Conservation (phyloP, 2,888 invertebrate genomes). For the Leptarthrus brevirostris region DNA sequence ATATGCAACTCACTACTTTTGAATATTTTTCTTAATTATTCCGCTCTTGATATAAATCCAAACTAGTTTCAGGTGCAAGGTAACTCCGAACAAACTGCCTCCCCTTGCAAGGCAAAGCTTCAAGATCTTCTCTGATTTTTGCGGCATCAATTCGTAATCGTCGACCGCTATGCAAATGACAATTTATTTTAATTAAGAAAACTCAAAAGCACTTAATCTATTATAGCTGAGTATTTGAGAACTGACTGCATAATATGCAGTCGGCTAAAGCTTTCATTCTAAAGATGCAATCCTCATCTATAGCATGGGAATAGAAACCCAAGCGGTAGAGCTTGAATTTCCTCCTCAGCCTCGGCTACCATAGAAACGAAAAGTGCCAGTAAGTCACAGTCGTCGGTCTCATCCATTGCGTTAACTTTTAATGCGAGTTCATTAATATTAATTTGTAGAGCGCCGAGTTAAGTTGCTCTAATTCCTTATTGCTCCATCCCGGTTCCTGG, state of each 20-base stretch:
- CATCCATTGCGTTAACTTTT: constrained; percentile 39
- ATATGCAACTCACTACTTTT: too few species aligned
- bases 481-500: neutral
- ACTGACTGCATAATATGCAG: constrained; percentile 28
- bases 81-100: too few species aligned
- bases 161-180: constrained; percentile 6
- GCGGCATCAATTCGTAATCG: neutral
- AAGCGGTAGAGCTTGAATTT: too few species aligned
- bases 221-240: constrained; percentile 13
- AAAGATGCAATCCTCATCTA: too few species aligned
- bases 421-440: constrained; percentile 38
- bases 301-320: too few species aligned
- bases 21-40: too few species aligned
- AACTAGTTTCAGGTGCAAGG: too few species aligned
- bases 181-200: constrained; percentile 43
- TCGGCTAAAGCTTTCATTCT: neutral
- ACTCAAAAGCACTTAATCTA: constrained; percentile 25
- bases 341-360: neutral
- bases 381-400: neutral
- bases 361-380: constrained; percentile 4
- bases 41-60: too few species aligned
- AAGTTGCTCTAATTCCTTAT: constrained; percentile 30
- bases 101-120: too few species aligned
- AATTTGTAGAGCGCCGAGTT: constrained; percentile 4
- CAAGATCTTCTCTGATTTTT: too few species aligned